Conservation (phyloP, 2,797 vertebrate genomes). For the Neoniphon sammara region DNA sequence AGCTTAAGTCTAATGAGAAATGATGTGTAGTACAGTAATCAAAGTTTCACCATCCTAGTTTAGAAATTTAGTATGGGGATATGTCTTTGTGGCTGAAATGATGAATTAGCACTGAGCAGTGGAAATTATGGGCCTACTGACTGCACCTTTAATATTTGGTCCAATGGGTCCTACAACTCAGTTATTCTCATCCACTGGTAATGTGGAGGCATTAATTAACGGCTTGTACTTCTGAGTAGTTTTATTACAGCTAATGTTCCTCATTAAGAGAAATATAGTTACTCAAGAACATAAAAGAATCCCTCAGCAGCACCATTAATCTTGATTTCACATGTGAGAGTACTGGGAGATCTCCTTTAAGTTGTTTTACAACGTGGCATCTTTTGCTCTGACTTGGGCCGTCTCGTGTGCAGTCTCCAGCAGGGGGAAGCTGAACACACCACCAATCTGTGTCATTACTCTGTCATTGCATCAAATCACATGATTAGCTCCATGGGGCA, state of each 20-base stretch:
- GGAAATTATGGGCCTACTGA: constrained; percentile 76
- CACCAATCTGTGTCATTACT: constrained; percentile 85
- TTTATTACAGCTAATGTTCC: constrained; percentile 87
- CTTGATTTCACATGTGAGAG: constrained; percentile 85
- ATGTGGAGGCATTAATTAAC: constrained; percentile 84
- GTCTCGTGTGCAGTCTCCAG: constrained; percentile 72
- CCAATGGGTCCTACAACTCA: constrained; percentile 81
- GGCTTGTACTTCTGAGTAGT: constrained; percentile 86
- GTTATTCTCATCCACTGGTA: constrained; percentile 79
- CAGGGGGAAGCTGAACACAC: constrained; percentile 81
- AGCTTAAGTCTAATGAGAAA: constrained; percentile 37
- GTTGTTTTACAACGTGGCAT: constrained; percentile 63
- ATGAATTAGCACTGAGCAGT: constrained; percentile 72
- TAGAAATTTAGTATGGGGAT: constrained; percentile 37
- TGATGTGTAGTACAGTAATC: constrained; percentile 41
- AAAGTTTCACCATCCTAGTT: constrained; percentile 58
- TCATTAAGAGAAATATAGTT: constrained; percentile 87
- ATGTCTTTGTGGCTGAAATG: constrained; percentile 52
- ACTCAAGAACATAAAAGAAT: constrained; percentile 85
- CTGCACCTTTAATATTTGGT: constrained; percentile 82
- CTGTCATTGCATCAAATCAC: constrained; percentile 88
- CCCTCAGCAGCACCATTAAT: constrained; percentile 82
- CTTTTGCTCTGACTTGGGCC: constrained; percentile 51
- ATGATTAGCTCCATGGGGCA: constrained; percentile 87
- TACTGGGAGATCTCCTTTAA: constrained; percentile 73